Evolutionary conservation across 2,888 invertebrate genomes (phyloP).

Genomic region (Tetrapedia diversipes): DNA sequence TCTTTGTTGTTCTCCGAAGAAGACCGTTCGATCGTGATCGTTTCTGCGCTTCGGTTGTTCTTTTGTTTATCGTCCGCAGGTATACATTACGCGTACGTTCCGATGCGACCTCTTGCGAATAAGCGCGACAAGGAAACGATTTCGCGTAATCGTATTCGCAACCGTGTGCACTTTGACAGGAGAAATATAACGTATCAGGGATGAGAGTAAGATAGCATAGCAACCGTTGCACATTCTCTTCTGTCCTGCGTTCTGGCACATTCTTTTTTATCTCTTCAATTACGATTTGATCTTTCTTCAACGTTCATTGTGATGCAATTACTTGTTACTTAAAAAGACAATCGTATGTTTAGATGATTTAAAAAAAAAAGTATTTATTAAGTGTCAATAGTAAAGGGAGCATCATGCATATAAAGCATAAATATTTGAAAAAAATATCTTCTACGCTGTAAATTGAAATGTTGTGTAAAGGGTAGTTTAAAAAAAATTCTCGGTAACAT

Average conservation of each 20-base stretch:
- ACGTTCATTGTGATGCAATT: not conserved
- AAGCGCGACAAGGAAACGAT: slow-evolving; percentile 33
- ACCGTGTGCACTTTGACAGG: slow-evolving; percentile 27
- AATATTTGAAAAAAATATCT: not conserved
- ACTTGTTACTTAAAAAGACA: not conserved
- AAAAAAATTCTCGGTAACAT: slow-evolving; percentile 52
- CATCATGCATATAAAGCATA: too few species aligned
- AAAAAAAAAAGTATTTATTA: not conserved
- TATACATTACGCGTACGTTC: not conserved
- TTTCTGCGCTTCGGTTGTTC: slow-evolving; percentile 12
- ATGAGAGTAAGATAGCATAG: slow-evolving; percentile 50
- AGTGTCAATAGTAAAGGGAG: not conserved
- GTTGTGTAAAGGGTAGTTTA: slow-evolving; percentile 1
- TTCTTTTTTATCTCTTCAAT: slow-evolving; percentile 33
- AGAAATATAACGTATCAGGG: slow-evolving; percentile 50
- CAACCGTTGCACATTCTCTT: slow-evolving; percentile 53
- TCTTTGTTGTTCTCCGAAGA: slow-evolving; percentile 61
- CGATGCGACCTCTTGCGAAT: slow-evolving; percentile 1
- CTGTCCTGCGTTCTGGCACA: slow-evolving; percentile 32
- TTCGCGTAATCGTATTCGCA: slow-evolving; percentile 29
- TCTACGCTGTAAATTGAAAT: slow-evolving; percentile 1
- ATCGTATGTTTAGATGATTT: not conserved
- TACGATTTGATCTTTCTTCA: slow-evolving; percentile 1
- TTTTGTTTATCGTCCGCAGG: slow-evolving; percentile 36
- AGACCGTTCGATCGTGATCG: slow-evolving; percentile 25